Percentiles rank a stretch among this genome's conserved stretches.
Conservation (phyloP, 1,140 invertebrate species). For the Plectus sambesii region DNA sequence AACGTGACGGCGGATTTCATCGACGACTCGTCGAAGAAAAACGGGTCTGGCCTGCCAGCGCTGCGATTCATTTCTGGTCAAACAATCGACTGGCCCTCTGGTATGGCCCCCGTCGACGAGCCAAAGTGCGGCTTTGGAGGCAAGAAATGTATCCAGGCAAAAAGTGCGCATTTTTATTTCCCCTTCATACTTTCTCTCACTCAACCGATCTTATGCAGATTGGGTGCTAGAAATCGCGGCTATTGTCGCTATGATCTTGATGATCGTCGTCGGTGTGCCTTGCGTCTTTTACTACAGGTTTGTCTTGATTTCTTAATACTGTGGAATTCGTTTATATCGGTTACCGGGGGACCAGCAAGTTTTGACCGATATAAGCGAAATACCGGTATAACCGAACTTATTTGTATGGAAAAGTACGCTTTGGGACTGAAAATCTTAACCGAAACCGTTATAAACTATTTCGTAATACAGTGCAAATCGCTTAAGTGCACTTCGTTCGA, state of each 20-base stretch:
- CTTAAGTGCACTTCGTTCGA: no score
- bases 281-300: slow-evolving; percentile 19
- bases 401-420: no score
- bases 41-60: slow-evolving; percentile 29
- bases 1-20: slow-evolving; percentile 48
- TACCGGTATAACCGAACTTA: no score
- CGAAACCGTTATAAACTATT: no score
- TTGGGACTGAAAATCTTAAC: no score
- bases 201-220: slow-evolving; percentile 15
- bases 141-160: slow-evolving; percentile 56
- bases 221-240: slow-evolving; percentile 5
- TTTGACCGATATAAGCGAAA: no score
- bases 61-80: slow-evolving; percentile 52
- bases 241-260: slow-evolving; percentile 1
- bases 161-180: no score
- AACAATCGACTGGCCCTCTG: slow-evolving; percentile 68
- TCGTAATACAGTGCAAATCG: no score
- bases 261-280: slow-evolving; percentile 45
- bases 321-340: no score
- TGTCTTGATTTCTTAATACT: slow-evolving; percentile 5
- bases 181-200: slow-evolving; percentile 2
- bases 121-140: slow-evolving; percentile 81
- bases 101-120: slow-evolving; percentile 71
- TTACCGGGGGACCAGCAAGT: no score
- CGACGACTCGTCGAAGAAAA: slow-evolving; percentile 15